phyloP scores from a whole-genome alignment of 2,888 invertebrate species.

The Orthosia incerta region DNA sequence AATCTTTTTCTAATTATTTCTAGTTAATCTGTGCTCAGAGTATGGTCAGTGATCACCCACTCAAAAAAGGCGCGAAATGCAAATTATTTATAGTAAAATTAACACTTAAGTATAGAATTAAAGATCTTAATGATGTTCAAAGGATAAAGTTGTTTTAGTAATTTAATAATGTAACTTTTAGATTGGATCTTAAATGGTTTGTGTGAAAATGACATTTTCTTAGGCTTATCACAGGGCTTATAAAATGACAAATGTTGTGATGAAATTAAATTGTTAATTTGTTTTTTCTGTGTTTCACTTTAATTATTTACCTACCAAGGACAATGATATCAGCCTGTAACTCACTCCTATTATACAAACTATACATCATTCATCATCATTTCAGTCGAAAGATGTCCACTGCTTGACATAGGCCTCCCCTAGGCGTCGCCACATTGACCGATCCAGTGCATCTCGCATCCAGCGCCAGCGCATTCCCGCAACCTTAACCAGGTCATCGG shows the following conservation, averaged over 20 bases:
- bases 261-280: slow-evolving; percentile 44
- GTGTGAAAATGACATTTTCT: neutral
- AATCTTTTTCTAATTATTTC: neutral
- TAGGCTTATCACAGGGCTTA: neutral
- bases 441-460: too few species aligned
- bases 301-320: neutral
- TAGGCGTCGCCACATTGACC: too few species aligned
- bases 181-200: slow-evolving; percentile 20
- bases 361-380: too few species aligned
- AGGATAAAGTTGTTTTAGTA: slow-evolving; percentile 1
- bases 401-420: too few species aligned
- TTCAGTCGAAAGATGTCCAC: too few species aligned
- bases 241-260: slow-evolving; percentile 35
- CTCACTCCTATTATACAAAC: too few species aligned
- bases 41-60: neutral
- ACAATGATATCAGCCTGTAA: neutral
- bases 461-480: too few species aligned
- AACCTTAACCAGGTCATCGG: too few species aligned
- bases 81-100: slow-evolving; percentile 4
- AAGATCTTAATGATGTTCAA: neutral
- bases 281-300: slow-evolving; percentile 20
- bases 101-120: too few species aligned
- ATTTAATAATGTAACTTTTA: slow-evolving; percentile 7
- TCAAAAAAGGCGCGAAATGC: neutral
- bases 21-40: neutral